Percentiles rank a stretch among this genome's conserved stretches.
Conservation (phyloP, 2,113 vertebrate species). For the Chunga burmeisteri region DNA sequence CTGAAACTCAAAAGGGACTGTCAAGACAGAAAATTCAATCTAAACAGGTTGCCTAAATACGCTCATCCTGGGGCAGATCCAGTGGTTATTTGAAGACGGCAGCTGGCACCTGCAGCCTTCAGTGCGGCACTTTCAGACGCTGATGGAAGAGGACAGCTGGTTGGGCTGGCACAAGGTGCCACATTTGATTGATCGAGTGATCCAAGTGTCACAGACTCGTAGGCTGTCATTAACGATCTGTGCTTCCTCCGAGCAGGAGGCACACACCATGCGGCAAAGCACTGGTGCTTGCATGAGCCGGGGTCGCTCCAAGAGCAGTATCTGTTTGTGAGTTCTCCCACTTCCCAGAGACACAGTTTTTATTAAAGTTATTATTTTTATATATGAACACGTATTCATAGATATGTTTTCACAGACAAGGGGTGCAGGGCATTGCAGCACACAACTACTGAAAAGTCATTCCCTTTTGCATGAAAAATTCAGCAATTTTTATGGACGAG, state of each 20-base stretch:
- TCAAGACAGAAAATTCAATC: constrained; percentile 49
- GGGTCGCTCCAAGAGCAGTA: neutral
- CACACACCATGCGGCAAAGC: neutral
- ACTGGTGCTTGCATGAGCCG: fast-evolving
- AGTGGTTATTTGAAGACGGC: constrained; percentile 67
- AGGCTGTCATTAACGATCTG: constrained; percentile 51
- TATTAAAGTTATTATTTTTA: neutral
- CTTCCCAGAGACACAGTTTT: neutral
- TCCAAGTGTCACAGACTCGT: constrained; percentile 48
- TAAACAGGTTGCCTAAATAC: constrained; percentile 6
- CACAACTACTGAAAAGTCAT: neutral
- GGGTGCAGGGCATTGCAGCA: neutral
- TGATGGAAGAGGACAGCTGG: constrained; percentile 87
- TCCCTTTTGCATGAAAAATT: neutral
- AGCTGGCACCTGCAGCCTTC: constrained; percentile 74
- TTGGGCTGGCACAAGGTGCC: constrained; percentile 74
- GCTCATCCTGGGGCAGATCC: constrained; percentile 61
- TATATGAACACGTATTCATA: fast-evolving
- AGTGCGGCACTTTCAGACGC: constrained; percentile 60
- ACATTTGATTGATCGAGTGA: constrained; percentile 76
- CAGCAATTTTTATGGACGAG: constrained; percentile 1
- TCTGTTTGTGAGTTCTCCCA: neutral
- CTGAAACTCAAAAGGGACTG: constrained; percentile 4
- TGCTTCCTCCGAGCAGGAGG: neutral
- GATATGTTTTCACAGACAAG: neutral